Base-by-base conservation (phyloP, 2,797 vertebrate species). In the Anguilla obscura region DNA sequence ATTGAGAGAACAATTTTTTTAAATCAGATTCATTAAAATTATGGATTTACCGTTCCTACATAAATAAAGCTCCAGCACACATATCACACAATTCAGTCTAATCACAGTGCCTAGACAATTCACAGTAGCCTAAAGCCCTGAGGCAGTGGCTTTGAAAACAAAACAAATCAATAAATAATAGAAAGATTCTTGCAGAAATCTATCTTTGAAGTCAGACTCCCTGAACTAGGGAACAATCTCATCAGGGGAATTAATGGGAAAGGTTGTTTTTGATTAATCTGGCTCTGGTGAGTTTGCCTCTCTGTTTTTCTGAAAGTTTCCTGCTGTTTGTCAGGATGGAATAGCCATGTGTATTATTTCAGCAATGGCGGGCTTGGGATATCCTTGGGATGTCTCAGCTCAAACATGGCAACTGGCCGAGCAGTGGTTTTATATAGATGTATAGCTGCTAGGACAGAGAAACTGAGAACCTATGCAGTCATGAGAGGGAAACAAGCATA, bases 131-230 rank as follows among this genome's bases (percentile, higher is more conserved):
- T 16, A 90, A 90, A 91, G 90, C 92, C 92, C 93, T 85, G 24
- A 89, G 91, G 89, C 86, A 0, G 24, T 69, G 86, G 87, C 91
- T 93, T 92, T 88, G 63, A 90, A 90, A 92, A 93, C 90, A 93
- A 93, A 93, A 91, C 91, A 92, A 91, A 95, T 96, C 93, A 94
- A 95, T 89, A 89, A 58, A 89, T 48, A 80, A 58, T 93, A 90
- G 87, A 89, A 82, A 89, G 91, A 91, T 93, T 94, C 90, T 86
- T 1, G 2, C 48, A 88, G 80, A 91, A 92, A 93, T 91, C 91
- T 90, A 21, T 2, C 92, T 94, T 92, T 93, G 92, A 93, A 93
- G 91, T 93, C 90, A 54, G 48, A 48, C 83, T 87, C 89, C 91
- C 88, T 58, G 86, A 87, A 86, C 85, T 80, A 91, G 91, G 92